Base-by-base conservation (phyloP, 2,113 vertebrate genomes). In the Burhinus bistriatus region DNA sequence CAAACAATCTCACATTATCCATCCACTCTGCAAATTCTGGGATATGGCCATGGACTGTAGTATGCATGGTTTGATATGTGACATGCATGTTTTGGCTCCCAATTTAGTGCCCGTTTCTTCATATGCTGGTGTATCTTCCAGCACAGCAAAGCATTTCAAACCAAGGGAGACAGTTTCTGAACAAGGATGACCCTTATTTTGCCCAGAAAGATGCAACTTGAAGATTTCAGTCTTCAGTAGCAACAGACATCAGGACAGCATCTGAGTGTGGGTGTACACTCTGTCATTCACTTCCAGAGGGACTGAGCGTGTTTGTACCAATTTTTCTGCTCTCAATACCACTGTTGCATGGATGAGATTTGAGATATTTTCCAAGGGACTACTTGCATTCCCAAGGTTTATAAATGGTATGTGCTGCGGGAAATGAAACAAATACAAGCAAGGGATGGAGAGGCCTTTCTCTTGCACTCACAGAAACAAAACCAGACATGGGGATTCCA, bases 31-130 rank as follows among this genome's bases (percentile, higher is more conserved):
- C 36, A 76, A 64, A 59, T 54, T 65, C 64, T 61, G 40, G 38
- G 29, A 59, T 32, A 21, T 3, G 8, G 15, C 16, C n/a, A 25
- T 11, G 20, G 57, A n/a, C 26, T 30, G 14, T 51, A 52, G 34
- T 3, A 3, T 5, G 36, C 20, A 6, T 57, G 58, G 18, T 85
- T 12, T 38, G 15, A 10, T 47, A 25, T 0, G 0, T 6, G 21
- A 29, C 47, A 83, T 9, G 30, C 25, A 2, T 9, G 19, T 54
- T 64, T 91, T 59, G 52, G 12, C 6, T 79, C 26, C 65, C 30
- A 38, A 40, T 11, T 75, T 20, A 55, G n/a, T n/a, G 38, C n/a
- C 55, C 44, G 34, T 68, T 49, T 77, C 47, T 77, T 76, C 15
- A 3, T 59, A 10, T 30, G 40, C 11, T 55, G 38, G 10, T 32